A percentile compares a stretch with the other conserved stretches of the same genome.
Evolutionary conservation across 2,888 invertebrate species (phyloP).

Genomic region (Cephus nigrinus): DNA sequence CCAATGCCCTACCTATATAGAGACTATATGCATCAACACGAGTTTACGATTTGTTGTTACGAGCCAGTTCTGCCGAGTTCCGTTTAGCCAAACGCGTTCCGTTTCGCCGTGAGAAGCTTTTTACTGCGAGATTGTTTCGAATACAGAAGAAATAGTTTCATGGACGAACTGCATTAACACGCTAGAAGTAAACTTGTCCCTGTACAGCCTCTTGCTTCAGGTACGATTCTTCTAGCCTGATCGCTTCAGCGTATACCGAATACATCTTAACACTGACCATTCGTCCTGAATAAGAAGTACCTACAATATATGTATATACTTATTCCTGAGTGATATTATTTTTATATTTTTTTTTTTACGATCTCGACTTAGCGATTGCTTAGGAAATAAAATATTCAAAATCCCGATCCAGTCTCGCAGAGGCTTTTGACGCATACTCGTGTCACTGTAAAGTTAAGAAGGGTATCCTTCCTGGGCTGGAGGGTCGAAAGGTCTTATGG

Average conservation of each 20-base stretch:
- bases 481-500: constrained; percentile 1
- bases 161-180: not conserved
- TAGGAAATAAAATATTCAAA: not conserved
- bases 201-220: not conserved
- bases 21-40: not conserved
- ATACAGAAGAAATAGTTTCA: not conserved
- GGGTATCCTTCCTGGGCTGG: not conserved
- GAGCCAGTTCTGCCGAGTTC: not conserved
- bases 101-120: not conserved
- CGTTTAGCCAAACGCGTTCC: not conserved
- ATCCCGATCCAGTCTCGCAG: not conserved
- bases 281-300: not conserved
- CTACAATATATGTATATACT: not conserved
- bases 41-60: not conserved
- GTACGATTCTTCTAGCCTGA: not conserved
- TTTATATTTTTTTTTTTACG: not conserved
- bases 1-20: not conserved
- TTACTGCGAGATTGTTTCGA: not conserved
- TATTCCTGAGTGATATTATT: not conserved
- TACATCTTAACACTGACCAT: not conserved
- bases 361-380: not conserved
- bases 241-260: not conserved
- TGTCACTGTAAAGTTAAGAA: not conserved
- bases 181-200: not conserved
- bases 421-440: not conserved